A percentile compares a stretch with the other conserved stretches of the same genome.
These are phyloP conservation scores for Sebastes kiyomatsui DNA, from an alignment of 2,797 vertebrate genomes.

Conservation along the genomic window DNA sequence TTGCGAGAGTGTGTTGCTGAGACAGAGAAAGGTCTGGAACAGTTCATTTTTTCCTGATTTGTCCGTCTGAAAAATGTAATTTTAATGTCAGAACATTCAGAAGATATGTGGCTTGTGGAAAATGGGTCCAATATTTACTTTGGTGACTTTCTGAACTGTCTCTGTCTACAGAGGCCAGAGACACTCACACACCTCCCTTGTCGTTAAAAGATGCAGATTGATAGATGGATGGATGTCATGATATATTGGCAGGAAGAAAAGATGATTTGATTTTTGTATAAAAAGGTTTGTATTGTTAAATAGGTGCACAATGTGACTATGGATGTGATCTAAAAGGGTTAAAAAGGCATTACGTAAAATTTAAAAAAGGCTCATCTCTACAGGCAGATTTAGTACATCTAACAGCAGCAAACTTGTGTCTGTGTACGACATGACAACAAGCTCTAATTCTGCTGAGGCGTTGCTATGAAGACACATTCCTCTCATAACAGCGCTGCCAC, in stretches of 20 bases:
- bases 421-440: neutral
- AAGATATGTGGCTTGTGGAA: too few relatives aligned
- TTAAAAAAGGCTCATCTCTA: neutral
- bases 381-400: neutral
- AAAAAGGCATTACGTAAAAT: neutral
- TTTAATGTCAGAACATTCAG: too few relatives aligned
- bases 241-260: too few relatives aligned
- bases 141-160: too few relatives aligned
- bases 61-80: rapidly evolving
- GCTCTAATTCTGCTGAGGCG: neutral
- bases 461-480: slow-evolving; percentile 16
- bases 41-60: too few relatives aligned
- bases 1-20: too few relatives aligned
- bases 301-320: neutral
- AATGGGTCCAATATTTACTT: too few relatives aligned
- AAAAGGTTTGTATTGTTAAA: neutral
- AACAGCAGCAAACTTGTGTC: neutral
- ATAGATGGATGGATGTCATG: too few relatives aligned
- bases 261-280: rapidly evolving
- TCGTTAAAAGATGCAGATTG: too few relatives aligned
- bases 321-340: neutral
- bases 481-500: slow-evolving; percentile 3
- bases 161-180: too few relatives aligned
- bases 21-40: too few relatives aligned
- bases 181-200: too few relatives aligned